Percentiles rank a stretch among this genome's conserved stretches.
phyloP scores from a whole-genome alignment of 1,140 invertebrate genomes.

The Zeugodacus cucurbitae region DNA sequence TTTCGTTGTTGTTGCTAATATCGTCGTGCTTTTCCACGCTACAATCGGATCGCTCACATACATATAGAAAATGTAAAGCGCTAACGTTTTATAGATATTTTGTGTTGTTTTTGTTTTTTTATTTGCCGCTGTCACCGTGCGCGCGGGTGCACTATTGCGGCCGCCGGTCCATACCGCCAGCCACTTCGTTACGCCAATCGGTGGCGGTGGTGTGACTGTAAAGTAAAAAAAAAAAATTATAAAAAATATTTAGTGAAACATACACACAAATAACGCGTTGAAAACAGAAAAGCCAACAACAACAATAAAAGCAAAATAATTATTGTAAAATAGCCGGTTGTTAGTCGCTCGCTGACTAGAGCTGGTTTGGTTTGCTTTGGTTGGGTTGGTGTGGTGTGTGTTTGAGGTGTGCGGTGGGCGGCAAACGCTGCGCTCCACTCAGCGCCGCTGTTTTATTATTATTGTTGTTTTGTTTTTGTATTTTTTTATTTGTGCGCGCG shows the following conservation, averaged over 20 bases:
- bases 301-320: not conserved
- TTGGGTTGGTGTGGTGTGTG: not conserved
- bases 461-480: not conserved
- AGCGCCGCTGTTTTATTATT: not conserved
- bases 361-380: not conserved
- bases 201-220: not conserved
- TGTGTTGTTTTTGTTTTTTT: too few relatives aligned
- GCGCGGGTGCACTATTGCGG: not conserved
- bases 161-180: not conserved
- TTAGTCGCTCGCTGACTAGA: not conserved
- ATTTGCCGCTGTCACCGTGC: not conserved
- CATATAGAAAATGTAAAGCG: slow-evolving; percentile 17
- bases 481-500: not conserved
- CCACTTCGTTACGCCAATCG: not conserved
- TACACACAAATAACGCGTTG: not conserved
- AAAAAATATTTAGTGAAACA: not conserved
- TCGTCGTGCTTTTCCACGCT: slow-evolving; percentile 1
- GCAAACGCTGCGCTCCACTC: not conserved
- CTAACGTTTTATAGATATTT: not conserved
- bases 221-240: not conserved
- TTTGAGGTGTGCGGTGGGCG: not conserved
- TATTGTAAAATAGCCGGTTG: slow-evolving; percentile 33
- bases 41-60: not conserved
- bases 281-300: not conserved
- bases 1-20: not conserved